phyloP scores from a whole-genome alignment of 2,797 vertebrate species.

The Pangasius mekongensis region DNA sequence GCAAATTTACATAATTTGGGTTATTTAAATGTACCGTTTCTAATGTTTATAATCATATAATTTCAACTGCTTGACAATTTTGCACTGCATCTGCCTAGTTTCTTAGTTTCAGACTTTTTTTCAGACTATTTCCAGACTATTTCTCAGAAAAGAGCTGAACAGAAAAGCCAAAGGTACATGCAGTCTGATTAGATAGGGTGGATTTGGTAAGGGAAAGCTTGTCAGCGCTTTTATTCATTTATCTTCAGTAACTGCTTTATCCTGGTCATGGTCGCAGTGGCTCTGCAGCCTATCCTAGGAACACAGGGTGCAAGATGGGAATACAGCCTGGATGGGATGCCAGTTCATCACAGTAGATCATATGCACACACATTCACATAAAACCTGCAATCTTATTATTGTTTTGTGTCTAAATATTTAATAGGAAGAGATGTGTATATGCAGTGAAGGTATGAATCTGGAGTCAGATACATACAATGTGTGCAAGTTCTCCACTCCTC shows the following conservation, averaged over 20 bases:
- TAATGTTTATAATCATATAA: too few species aligned
- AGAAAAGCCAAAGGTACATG: background rate
- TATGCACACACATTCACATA: background rate
- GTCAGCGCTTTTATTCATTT: background rate
- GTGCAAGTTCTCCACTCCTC: background rate
- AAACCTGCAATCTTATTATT: background rate
- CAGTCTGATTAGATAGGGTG: background rate
- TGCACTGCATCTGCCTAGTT: background rate
- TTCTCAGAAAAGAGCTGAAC: too few species aligned
- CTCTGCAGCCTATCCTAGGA: background rate
- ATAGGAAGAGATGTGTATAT: background rate
- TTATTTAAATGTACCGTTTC: background rate
- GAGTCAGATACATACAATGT: background rate
- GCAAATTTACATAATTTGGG: background rate
- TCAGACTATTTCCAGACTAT: background rate
- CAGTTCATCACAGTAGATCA: background rate
- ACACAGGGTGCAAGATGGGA: background rate
- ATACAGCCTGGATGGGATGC: background rate
- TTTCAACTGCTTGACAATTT: background rate
- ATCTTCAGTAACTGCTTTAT: background rate
- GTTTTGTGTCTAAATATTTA: background rate
- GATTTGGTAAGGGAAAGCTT: background rate
- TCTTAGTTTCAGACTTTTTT: background rate
- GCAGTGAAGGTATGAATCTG: background rate
- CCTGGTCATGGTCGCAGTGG: background rate